phyloP scores from a whole-genome alignment of 2,888 invertebrate species.

The Microctonus hyperodae region DNA sequence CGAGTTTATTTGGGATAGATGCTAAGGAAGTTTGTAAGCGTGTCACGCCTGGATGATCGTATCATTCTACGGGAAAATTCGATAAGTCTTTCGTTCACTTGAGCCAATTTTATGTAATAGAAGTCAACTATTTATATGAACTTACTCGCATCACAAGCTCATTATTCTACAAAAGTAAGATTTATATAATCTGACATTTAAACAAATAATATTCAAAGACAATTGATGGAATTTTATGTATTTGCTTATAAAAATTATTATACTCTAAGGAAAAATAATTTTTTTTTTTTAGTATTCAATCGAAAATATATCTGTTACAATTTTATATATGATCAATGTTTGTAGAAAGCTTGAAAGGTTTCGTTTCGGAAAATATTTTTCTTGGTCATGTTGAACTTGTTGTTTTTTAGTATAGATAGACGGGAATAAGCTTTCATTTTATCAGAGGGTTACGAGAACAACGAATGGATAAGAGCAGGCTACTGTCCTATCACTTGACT shows the following conservation, averaged over 20 bases:
- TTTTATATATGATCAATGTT: constrained; percentile 1
- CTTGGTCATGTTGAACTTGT: neutral
- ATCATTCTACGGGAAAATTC: neutral
- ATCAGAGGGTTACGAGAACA: constrained; percentile 7
- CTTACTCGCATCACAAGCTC: neutral
- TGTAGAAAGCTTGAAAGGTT: neutral
- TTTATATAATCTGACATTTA: neutral
- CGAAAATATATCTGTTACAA: neutral
- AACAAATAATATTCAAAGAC: neutral
- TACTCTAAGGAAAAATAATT: too few species aligned
- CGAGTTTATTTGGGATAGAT: neutral
- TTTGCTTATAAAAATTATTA: neutral
- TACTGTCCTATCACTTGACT: neutral
- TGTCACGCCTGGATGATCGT: neutral
- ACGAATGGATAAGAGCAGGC: neutral
- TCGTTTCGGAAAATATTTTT: constrained; percentile 30
- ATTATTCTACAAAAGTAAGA: neutral
- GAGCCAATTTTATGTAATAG: neutral
- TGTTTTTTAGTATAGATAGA: neutral
- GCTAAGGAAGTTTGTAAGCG: neutral
- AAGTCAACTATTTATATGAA: neutral
- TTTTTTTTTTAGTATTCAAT: neutral
- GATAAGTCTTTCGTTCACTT: neutral
- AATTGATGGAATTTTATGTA: neutral
- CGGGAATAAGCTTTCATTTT: neutral